Percentiles rank a stretch among this genome's conserved stretches.
Evolutionary conservation across 1,140 invertebrate species (phyloP).

Genomic region (Leptinotarsa lineolata): DNA sequence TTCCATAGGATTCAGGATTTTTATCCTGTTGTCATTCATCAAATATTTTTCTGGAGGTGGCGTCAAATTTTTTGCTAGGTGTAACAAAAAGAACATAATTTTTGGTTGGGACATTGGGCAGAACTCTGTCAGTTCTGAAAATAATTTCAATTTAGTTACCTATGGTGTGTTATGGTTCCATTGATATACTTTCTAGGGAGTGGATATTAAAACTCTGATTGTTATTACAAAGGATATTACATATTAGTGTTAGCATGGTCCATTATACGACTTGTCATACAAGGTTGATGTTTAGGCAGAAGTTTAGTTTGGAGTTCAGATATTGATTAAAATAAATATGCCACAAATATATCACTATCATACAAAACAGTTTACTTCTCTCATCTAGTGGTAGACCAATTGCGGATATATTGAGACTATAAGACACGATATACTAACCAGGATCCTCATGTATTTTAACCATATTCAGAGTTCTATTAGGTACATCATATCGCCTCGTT

Average conservation of each 20-base stretch:
- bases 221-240: no score
- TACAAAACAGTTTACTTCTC: no score
- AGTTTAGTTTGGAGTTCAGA: not conserved
- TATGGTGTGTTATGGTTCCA: no score
- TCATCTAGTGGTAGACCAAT: no score
- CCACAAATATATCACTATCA: no score
- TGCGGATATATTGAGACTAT: not conserved
- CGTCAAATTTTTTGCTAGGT: slow-evolving; percentile 53
- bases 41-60: slow-evolving; percentile 52
- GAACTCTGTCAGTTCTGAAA: slow-evolving; percentile 56
- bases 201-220: no score
- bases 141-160: not conserved
- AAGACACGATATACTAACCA: slow-evolving; percentile 39
- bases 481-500: slow-evolving; percentile 53
- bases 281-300: not conserved
- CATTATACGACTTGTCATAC: no score
- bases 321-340: no score
- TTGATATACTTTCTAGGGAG: no score
- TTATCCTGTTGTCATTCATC: slow-evolving; percentile 57
- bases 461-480: slow-evolving; percentile 54
- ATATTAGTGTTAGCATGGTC: no score
- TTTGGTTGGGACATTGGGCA: slow-evolving; percentile 58
- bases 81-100: slow-evolving; percentile 58
- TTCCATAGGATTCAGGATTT: slow-evolving; percentile 54
- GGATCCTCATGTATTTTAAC: slow-evolving; percentile 58